Evolutionary conservation across 2,888 invertebrate genomes (phyloP), one percentile per base, ranked within the genome.

Genomic region (Harmothoe impar): DNA sequence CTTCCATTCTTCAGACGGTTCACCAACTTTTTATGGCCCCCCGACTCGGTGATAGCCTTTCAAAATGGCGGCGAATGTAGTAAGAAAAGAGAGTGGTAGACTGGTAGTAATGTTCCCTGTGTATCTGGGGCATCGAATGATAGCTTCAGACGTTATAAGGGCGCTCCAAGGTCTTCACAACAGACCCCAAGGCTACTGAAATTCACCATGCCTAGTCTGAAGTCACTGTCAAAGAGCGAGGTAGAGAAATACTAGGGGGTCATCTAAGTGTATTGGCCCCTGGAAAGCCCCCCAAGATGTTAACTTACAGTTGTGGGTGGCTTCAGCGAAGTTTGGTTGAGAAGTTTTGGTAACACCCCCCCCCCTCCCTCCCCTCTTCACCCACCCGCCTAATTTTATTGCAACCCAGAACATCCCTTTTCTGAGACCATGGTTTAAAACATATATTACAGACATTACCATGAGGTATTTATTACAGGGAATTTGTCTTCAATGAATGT

Each of bases 61-160:
- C 90, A 90, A 90, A 90, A 90, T 90, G 90, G 90, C 90, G 90
- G 90, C 89, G 43, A 29, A 56, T 86, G 29, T 86, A 15, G 54
- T 86, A 86, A 86, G 86, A 86, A 86, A 86, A 25, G 52, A 54
- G 86, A 86, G 86, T 54, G 7, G 35, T 81, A 52, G n/a, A 33
- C 84, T 51, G 29, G 52, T 56, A 54, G 51, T n/a, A 3, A 86
- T 23, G 33, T 31, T 12, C 52, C 25, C 51, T 15, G 52, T 31
- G 54, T 52, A 86, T 86, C 54, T 86, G 86, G 86, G 86, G 20
- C 86, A 86, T 25, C 23, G 52, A 56, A 86, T 86, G 86, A 86
- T 86, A 86, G 52, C 86, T 43, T 43, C 33, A 86, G 29, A 54
- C 54, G 25, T 25, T 86, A 43, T 43, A 43, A 86, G 54, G 84